Evolutionary conservation across 2,888 invertebrate genomes (phyloP).

Genomic region (Laothoe populi): DNA sequence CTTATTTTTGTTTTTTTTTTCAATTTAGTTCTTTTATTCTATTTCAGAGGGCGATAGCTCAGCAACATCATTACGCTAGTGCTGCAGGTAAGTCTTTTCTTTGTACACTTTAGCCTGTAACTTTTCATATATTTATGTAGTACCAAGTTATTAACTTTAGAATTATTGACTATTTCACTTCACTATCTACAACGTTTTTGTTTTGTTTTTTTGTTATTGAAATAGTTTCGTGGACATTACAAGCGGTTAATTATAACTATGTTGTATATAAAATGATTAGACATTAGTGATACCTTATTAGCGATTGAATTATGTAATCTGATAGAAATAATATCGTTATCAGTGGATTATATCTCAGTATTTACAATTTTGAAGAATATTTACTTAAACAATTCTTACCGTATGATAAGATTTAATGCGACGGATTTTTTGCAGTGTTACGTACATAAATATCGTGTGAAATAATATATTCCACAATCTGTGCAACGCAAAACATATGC

Average conservation of each 20-base stretch:
- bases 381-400: background rate
- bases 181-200: no score
- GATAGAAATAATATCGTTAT: background rate
- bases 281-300: background rate
- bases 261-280: background rate
- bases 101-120: background rate
- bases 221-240: background rate
- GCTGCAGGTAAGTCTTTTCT: conserved; percentile 78
- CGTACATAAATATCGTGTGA: background rate
- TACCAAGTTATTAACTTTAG: no score
- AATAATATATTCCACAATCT: no score
- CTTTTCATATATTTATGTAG: background rate
- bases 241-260: background rate
- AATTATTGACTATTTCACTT: no score
- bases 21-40: conserved; percentile 44
- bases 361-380: background rate
- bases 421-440: background rate
- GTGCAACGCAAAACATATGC: background rate
- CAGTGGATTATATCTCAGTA: background rate
- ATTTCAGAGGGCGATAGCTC: conserved; percentile 88
- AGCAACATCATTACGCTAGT: conserved; percentile 85
- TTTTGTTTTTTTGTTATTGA: no score
- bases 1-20: conserved; percentile 27
- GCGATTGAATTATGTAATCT: background rate
- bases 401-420: background rate